phyloP scores from a whole-genome alignment of 2,113 vertebrate species.

The Dasyurus viverrinus region DNA sequence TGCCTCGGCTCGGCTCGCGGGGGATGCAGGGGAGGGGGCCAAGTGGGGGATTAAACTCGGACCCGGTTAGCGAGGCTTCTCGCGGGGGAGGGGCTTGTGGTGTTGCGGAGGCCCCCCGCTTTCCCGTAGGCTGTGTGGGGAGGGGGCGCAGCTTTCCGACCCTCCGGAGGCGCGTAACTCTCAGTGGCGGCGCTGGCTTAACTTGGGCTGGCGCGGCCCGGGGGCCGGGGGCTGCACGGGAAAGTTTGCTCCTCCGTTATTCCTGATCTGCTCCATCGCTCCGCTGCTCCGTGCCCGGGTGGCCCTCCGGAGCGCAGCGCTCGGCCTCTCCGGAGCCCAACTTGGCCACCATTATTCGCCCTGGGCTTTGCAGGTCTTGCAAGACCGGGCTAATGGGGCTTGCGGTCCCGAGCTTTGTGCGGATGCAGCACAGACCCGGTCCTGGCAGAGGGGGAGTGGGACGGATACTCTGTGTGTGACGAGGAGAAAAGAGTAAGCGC shows the following conservation, averaged over 20 bases:
- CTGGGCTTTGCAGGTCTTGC: slow-evolving; percentile 27
- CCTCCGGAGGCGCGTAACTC: neutral
- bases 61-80: neutral
- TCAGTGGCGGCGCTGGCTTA: neutral
- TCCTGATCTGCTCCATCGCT: neutral
- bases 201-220: slow-evolving; percentile 26
- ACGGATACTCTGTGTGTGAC: neutral
- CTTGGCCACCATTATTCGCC: slow-evolving; percentile 60
- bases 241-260: slow-evolving; percentile 54
- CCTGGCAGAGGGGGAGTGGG: slow-evolving; percentile 35
- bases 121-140: neutral
- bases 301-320: neutral
- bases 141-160: slow-evolving; percentile 6
- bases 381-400: slow-evolving; percentile 54
- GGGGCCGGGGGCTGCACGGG: slow-evolving; percentile 8
- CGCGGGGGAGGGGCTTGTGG: neutral
- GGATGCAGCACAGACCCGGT: slow-evolving; percentile 1
- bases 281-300: accelerated
- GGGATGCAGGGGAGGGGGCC: neutral
- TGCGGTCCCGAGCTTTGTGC: slow-evolving; percentile 71
- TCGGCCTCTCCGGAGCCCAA: neutral
- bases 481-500: neutral
- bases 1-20: slow-evolving; percentile 19
- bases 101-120: neutral
- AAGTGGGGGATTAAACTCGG: neutral